Evolutionary conservation across 2,888 invertebrate genomes (phyloP).

Genomic region (Mesochorus sp.): DNA sequence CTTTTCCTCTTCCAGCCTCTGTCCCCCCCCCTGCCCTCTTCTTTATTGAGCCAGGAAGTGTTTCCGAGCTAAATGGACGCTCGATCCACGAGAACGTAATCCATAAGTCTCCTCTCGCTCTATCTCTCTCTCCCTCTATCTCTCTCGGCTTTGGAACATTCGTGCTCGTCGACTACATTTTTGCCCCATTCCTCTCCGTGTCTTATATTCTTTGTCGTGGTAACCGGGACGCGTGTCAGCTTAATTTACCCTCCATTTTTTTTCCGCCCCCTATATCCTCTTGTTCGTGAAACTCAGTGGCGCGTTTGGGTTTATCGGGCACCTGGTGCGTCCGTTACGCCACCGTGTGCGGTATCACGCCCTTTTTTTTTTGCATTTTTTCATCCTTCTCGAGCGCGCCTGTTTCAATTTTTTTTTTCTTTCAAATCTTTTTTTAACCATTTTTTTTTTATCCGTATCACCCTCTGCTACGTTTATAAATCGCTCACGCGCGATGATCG

Average conservation of each 20-base stretch:
- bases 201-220: not conserved
- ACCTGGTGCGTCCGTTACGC: not conserved
- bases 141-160: constrained; percentile 33
- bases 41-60: constrained; percentile 11
- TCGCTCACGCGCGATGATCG: no score
- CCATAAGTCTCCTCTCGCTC: constrained; percentile 11
- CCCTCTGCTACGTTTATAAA: no score
- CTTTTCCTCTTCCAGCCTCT: not conserved
- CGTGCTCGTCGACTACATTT: constrained; percentile 1
- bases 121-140: no score
- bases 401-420: no score
- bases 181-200: not conserved
- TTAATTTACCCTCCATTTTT: not conserved
- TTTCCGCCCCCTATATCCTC: no score
- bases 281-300: not conserved
- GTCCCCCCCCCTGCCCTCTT: not conserved
- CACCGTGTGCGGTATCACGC: no score
- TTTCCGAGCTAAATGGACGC: constrained; percentile 19
- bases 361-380: no score
- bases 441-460: no score
- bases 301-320: not conserved
- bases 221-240: not conserved
- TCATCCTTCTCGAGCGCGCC: no score
- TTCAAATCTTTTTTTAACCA: no score
- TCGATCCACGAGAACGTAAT: constrained; percentile 25